These are phyloP conservation scores for Marronus borbonicus DNA, from an alignment of 2,888 invertebrate species.

Conservation along the genomic window DNA sequence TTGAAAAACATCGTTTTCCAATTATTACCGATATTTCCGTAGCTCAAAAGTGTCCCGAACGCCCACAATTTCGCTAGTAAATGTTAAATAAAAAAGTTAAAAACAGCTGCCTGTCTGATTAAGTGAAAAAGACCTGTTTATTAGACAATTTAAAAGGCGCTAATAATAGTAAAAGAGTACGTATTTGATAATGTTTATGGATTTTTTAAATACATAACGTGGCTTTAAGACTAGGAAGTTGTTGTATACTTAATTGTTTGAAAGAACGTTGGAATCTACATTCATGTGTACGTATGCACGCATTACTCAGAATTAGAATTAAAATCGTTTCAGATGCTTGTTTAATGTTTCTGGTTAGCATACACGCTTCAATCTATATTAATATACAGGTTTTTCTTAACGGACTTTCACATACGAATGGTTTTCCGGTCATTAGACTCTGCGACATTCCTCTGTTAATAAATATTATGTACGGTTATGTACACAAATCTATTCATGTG, in stretches of 20 bases:
- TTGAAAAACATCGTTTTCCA: no score
- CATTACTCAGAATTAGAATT: no score
- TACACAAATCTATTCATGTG: slow-evolving; percentile 14
- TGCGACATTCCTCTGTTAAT: neutral
- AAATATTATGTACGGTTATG: neutral
- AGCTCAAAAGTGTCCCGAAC: neutral
- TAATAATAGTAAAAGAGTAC: neutral
- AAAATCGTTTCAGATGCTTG: no score
- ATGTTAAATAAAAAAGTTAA: neutral
- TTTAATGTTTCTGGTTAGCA: no score
- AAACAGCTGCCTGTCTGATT: neutral
- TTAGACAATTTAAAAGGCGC: neutral
- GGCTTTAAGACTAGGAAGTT: neutral
- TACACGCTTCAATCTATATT: neutral
- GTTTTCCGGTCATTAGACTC: slow-evolving; percentile 18
- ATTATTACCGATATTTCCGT: neutral
- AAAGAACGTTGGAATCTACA: no score
- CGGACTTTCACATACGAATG: neutral
- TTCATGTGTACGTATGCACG: no score
- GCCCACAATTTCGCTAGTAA: neutral
- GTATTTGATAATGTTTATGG: neutral
- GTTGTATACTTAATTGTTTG: no score
- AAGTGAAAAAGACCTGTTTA: neutral
- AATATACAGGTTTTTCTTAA: slow-evolving; percentile 7
- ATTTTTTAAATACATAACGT: neutral